Conservation (phyloP, 2,888 invertebrate species). For the Heliconius aoede region DNA sequence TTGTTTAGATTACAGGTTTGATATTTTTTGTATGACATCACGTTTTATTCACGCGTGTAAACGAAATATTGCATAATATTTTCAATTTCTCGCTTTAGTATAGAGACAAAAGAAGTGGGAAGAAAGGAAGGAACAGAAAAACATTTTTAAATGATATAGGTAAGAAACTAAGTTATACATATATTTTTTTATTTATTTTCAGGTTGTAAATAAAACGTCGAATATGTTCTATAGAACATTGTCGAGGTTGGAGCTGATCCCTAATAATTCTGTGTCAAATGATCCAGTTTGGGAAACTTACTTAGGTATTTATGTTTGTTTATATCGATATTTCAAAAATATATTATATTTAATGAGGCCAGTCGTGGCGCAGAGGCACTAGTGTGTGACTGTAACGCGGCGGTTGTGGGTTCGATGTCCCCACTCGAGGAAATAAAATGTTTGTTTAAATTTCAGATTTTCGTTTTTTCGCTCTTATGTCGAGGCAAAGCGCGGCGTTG, state of each 20-base stretch:
- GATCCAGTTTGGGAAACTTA: conserved; percentile 89
- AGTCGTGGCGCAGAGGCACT: too few species aligned
- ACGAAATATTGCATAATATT: background rate
- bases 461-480: too few species aligned
- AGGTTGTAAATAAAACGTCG: conserved; percentile 80
- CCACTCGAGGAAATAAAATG: too few species aligned
- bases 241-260: conserved; percentile 82
- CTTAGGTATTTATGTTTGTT: conserved; percentile 74
- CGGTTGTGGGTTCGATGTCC: too few species aligned
- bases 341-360: too few species aligned
- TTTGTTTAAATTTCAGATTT: too few species aligned
- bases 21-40: background rate
- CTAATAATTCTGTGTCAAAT: conserved; percentile 81
- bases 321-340: background rate
- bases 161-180: background rate
- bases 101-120: too few species aligned
- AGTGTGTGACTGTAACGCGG: too few species aligned
- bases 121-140: too few species aligned
- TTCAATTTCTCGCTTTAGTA: background rate
- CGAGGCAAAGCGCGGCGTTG: too few species aligned
- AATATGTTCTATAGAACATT: conserved; percentile 85
- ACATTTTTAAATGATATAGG: too few species aligned
- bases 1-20: conserved; percentile 77
- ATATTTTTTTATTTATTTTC: conserved; percentile 29
- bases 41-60: background rate